These are phyloP conservation scores for Heliopora coerulea DNA, from an alignment of 92 coral and sea anemone genomes.

Conservation along the genomic window DNA sequence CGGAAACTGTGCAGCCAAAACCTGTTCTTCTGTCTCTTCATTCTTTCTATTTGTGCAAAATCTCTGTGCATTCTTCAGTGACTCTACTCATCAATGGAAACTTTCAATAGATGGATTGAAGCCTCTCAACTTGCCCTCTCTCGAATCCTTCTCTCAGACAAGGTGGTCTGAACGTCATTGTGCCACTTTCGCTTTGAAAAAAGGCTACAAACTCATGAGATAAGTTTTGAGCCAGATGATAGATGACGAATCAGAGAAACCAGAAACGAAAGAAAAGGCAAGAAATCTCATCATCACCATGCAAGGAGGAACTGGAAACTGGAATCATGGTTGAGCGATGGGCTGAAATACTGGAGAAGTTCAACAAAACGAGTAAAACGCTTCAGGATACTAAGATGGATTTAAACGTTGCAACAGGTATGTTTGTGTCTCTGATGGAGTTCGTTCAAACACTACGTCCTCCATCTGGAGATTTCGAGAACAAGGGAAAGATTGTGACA, in stretches of 20 bases:
- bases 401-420: not conserved
- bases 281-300: too few relatives aligned
- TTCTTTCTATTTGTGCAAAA: not conserved
- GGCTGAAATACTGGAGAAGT: not conserved
- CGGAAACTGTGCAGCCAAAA: not conserved
- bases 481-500: too few relatives aligned
- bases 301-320: not conserved
- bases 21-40: not conserved
- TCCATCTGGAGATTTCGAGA: not conserved
- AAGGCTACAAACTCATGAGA: not conserved
- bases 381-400: not conserved
- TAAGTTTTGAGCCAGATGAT: not conserved
- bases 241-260: not conserved
- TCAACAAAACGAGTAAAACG: not conserved
- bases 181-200: not conserved
- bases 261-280: too few relatives aligned
- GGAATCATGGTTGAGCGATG: not conserved
- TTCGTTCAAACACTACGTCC: not conserved
- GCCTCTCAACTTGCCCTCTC: too few relatives aligned
- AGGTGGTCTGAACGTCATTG: not conserved
- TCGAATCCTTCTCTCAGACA: not conserved
- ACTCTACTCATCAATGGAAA: not conserved
- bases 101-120: not conserved
- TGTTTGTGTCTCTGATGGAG: not conserved
- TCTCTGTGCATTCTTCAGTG: not conserved